Evolutionary conservation across 2,113 vertebrate genomes (phyloP), one percentile per base, ranked within the genome.

Genomic region (Psilopogon haemacephalus): DNA sequence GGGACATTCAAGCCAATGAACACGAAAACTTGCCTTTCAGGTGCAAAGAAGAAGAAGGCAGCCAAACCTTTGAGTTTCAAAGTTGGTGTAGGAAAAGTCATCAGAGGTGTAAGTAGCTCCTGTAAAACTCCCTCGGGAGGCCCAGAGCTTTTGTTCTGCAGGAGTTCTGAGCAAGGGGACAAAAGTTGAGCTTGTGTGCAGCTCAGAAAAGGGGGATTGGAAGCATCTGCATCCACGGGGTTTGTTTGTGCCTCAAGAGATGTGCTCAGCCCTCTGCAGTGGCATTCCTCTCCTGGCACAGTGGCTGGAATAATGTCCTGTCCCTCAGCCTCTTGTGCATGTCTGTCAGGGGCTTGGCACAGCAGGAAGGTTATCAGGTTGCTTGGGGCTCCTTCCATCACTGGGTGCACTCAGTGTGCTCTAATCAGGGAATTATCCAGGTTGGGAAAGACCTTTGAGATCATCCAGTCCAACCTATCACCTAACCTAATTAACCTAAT

Each of bases 41-140:
- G 94, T 70, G 97, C 98, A 33, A 99, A 98, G 97, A 99, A 99
- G 98, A 99, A 99, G 87, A 99, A 98, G 93, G 98, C 98, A 84
- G 73, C 98, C 33, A 99, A 99, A 69, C 99, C 99, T 11, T 95
- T 99, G 94, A 98, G 97, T 95, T 99, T 99, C 96, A 99, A 99
- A 97, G 98, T 99, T 8, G 99, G 99, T 5, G 2, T 99, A 88
- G 99, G 99, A 56, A 98, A 96, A 98, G 99, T 99, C 88, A 99
- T 99, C 96, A 97, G 98, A 98, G 99, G 99, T 48, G 99, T 99
- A 96, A 98, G 99, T 98, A 77, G 23, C 69, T 19, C 12, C 4
- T 2, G 15, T 1, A 11, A 2, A 12, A 24, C 13, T 46, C 21
- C 24, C 54, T 52, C 10, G 1, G 40, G 8, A 24, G 5, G 3